Base-by-base conservation (phyloP, 2,888 invertebrate species). In the Pterostichus niger region DNA sequence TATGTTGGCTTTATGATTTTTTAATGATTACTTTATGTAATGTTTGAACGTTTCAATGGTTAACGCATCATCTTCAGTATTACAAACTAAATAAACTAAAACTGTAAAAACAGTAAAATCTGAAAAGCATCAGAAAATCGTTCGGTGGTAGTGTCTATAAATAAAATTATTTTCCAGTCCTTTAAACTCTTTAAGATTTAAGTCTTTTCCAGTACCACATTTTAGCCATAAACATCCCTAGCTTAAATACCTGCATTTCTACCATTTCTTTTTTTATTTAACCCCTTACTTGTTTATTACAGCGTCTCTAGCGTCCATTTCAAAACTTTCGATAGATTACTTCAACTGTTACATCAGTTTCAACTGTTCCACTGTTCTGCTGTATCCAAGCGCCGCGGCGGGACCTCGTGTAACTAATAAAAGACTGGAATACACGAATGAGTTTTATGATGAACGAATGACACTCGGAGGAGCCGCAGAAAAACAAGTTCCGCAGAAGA, bases 81-180 rank as follows among this genome's bases (percentile, higher is more conserved):
- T n/a, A n/a, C n/a, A n/a, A n/a, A n/a, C n/a, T n/a, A 24, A 24
- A 24, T 24, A 24, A 24, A 24, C 24, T 24, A 24, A 24, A 24
- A 24, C 24, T 24, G 24, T 24, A 3, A 24, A 24, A 24, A 3
- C 24, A 24, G 2, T 24, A 24, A 24, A 24, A 24, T 24, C 24
- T 2, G 24, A 24, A 24, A 24, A 24, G 24, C 24, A 24, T 24
- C 17, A 59, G 6, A 11, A 17, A 59, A 59, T 31, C 31, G 59
- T 59, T 11, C 59, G 31, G 15, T 59, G 10, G 24, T 6, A 5
- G 40, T 40, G 10, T 59, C 59, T 17, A 59, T 31, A 59, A 59
- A 59, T 59, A 59, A 59, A 59, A 59, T 59, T 59, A 59, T 24
- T 59, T 59, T 59, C 59, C 59, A 31, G 11, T 59, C 59, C 59